A percentile compares a stretch with the other conserved stretches of the same genome.
phyloP scores from a whole-genome alignment of 1,140 invertebrate genomes.

The Macrobrachium rosenbergii region DNA sequence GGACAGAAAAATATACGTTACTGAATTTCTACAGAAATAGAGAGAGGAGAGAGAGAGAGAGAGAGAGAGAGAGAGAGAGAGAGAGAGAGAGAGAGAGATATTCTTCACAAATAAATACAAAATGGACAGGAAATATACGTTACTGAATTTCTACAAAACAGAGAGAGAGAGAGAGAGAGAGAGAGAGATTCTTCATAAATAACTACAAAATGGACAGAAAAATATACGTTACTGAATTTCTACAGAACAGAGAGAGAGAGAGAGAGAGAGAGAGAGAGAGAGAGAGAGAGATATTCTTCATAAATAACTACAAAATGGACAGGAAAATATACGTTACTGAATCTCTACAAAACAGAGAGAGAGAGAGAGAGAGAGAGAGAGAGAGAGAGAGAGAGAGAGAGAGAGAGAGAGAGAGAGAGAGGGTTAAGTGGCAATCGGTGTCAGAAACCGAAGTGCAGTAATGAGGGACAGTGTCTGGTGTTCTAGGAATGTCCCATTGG shows the following conservation, averaged over 20 bases:
- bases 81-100: not conserved
- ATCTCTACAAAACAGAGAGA: not conserved
- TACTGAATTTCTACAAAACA: no score
- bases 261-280: no score
- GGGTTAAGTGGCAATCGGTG: not conserved
- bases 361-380: not conserved
- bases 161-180: no score
- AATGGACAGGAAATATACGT: no score
- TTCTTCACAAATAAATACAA: no score
- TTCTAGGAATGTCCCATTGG: no score
- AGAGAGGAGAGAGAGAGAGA: not conserved
- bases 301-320: not conserved
- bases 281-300: not conserved
- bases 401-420: not conserved
- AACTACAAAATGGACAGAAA: no score
- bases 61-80: not conserved
- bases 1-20: not conserved
- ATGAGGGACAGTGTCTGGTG: no score
- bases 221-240: not conserved
- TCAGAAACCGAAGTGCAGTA: not conserved
- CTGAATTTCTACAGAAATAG: not conserved
- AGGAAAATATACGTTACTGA: not conserved
- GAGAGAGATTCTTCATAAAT: no score
- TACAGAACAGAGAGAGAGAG: not conserved
- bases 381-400: not conserved